Evolutionary conservation across 1,140 invertebrate species (phyloP), one percentile per base, ranked within the genome.

Genomic region (Hyphantria cunea): DNA sequence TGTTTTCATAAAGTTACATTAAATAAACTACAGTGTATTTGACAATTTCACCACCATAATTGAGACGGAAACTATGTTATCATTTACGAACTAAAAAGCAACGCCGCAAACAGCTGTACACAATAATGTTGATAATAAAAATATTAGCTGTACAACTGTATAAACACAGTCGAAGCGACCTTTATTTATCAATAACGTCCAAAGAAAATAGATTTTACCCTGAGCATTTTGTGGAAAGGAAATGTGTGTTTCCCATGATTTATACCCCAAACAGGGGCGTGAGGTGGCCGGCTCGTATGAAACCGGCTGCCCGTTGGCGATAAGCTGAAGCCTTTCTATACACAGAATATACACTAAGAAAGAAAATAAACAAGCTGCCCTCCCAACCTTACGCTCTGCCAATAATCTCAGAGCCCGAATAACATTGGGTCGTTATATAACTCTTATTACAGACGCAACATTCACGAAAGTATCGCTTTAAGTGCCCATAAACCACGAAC

Each of bases 181-280:
- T 54, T 78, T 66, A 73, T 60, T 72, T 73, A 77, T 70, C 70
- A 79, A 81, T 74, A 78, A 70, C 39, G 52, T 39, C 64, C 60
- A 71, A 79, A 1, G 78, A 80, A 85, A 86, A 86, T 86, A 76
- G 69, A 84, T 79, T 83, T 76, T 71, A 74, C 82, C 76, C 68
- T 66, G 60, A 84, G 77, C 72, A 75, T 78, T 84, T 85, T 81
- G 82, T 68, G 77, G 82, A 86, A 76, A 88, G 86, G 80, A 82
- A 88, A 86, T 89, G 84, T 87, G 86, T 84, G 82, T 83, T 88
- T 82, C 72, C 72, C 78, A 86, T 89, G 86, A 89, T 89, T 89
- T 89, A 89, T 89, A 78, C 78, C 77, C 78, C 78, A 78, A 85
- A 85, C 80, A 84, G 82, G 73, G 74, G 78, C 72, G 73, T 55